Evolutionary conservation across 2,888 invertebrate species (phyloP).

Genomic region (Scaptomyza polygonia): DNA sequence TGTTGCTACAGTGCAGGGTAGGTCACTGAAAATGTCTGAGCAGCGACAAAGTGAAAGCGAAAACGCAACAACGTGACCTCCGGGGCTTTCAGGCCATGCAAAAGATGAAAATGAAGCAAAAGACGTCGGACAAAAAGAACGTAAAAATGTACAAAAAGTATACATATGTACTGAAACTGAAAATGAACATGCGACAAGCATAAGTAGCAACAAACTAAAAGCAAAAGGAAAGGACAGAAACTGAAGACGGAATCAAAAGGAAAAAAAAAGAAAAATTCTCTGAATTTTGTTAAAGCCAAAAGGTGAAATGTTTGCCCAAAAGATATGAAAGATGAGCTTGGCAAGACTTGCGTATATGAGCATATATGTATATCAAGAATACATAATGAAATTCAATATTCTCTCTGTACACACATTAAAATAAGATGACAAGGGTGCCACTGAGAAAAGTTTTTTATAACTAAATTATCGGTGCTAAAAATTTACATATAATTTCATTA

Average conservation of each 20-base stretch:
- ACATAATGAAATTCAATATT: not conserved
- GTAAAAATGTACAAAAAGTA: slow-evolving; percentile 34
- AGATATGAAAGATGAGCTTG: not conserved
- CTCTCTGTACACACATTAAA: not conserved
- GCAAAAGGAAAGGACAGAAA: slow-evolving; percentile 2
- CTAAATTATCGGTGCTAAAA: not conserved
- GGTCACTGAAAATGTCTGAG: slow-evolving; percentile 64
- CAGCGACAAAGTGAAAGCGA: slow-evolving; percentile 64
- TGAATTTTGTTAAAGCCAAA: slow-evolving; percentile 11
- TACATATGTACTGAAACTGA: slow-evolving; percentile 53
- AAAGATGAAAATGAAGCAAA: slow-evolving; percentile 29
- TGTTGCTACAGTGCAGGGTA: slow-evolving; percentile 22
- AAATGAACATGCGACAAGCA: slow-evolving; percentile 64
- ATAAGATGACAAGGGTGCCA: not conserved
- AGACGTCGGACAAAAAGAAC: slow-evolving; percentile 31
- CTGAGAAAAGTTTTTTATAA: too few relatives aligned
- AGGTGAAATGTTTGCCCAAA: slow-evolving; percentile 3
- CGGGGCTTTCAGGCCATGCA: slow-evolving; percentile 44
- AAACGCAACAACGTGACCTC: slow-evolving; percentile 61
- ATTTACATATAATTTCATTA: too few relatives aligned
- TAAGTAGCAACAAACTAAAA: slow-evolving; percentile 13
- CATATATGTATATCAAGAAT: not conserved
- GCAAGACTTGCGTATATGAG: not conserved
- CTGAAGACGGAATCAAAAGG: slow-evolving; percentile 6
- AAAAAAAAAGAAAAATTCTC: slow-evolving; percentile 12